Conservation (phyloP, 1,140 invertebrate species). For the Sycophaga agraensis region DNA sequence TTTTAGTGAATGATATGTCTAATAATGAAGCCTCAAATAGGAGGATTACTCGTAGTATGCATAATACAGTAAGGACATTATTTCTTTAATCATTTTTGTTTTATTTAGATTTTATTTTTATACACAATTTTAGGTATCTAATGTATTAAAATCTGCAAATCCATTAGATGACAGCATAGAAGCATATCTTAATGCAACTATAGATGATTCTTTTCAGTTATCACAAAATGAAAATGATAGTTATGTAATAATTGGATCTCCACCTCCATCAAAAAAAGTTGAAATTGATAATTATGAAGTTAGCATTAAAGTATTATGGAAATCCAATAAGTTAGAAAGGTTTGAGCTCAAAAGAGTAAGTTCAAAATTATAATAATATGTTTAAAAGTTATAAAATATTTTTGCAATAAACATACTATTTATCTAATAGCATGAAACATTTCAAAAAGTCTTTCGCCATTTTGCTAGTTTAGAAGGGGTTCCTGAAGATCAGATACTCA, state of each 20-base stretch:
- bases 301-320: conserved; percentile 41
- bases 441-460: conserved; percentile 45
- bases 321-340: conserved; percentile 35
- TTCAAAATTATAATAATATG: background rate
- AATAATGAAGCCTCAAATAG: background rate
- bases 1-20: background rate
- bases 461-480: conserved; percentile 47
- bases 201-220: conserved; percentile 2
- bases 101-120: background rate
- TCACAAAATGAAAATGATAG: conserved; percentile 24
- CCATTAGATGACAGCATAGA: conserved; percentile 17
- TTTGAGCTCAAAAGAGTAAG: conserved; percentile 38
- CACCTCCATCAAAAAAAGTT: background rate
- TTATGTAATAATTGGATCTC: conserved; percentile 20
- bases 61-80: conserved; percentile 1
- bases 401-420: background rate
- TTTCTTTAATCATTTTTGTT: background rate
- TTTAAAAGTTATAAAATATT: background rate
- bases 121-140: background rate
- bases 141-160: background rate
- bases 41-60: background rate
- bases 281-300: conserved; percentile 40
- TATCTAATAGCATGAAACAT: conserved; percentile 37
- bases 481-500: conserved; percentile 41
- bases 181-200: background rate